Percentiles rank a stretch among this genome's conserved stretches.
phyloP scores from a whole-genome alignment of 1,140 invertebrate genomes.

The Lordiphosa stackelbergi region DNA sequence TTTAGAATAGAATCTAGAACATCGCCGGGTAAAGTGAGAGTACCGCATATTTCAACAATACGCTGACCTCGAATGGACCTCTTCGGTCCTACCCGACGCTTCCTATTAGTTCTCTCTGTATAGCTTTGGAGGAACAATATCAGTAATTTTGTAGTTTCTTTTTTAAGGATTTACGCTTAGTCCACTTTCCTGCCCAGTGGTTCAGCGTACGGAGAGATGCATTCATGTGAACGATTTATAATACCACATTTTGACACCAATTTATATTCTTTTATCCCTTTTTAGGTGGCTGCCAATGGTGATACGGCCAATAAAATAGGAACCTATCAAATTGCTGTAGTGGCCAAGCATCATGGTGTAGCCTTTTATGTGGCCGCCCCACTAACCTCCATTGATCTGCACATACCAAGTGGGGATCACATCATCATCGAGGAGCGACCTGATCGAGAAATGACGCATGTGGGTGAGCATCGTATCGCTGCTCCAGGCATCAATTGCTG shows the following conservation, averaged over 20 bases:
- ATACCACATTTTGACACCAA: neutral
- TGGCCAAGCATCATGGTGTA: slow-evolving; percentile 92
- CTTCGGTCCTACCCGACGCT: no score
- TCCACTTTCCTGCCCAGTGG: no score
- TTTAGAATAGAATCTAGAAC: no score
- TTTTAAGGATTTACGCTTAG: no score
- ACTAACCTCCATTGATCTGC: slow-evolving; percentile 92
- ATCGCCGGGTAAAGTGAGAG: no score
- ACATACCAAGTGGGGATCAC: slow-evolving; percentile 86
- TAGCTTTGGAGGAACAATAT: no score
- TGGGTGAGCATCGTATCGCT: slow-evolving; percentile 90
- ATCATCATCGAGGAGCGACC: slow-evolving; percentile 97
- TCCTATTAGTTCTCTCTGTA: no score
- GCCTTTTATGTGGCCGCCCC: slow-evolving; percentile 98
- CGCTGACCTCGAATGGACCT: no score
- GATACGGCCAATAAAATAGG: slow-evolving; percentile 99
- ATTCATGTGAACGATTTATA: no score
- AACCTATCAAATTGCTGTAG: slow-evolving; percentile 97
- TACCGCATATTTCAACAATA: no score
- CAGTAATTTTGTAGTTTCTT: no score
- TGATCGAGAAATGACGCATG: slow-evolving; percentile 91
- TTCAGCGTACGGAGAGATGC: no score
- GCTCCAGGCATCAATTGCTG: slow-evolving; percentile 94
- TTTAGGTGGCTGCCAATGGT: slow-evolving; percentile 91
- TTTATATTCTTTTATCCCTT: neutral